Evolutionary conservation across 2,888 invertebrate genomes (phyloP), one percentile per base, ranked within the genome.

Genomic region (Andrena chrysosceles): DNA sequence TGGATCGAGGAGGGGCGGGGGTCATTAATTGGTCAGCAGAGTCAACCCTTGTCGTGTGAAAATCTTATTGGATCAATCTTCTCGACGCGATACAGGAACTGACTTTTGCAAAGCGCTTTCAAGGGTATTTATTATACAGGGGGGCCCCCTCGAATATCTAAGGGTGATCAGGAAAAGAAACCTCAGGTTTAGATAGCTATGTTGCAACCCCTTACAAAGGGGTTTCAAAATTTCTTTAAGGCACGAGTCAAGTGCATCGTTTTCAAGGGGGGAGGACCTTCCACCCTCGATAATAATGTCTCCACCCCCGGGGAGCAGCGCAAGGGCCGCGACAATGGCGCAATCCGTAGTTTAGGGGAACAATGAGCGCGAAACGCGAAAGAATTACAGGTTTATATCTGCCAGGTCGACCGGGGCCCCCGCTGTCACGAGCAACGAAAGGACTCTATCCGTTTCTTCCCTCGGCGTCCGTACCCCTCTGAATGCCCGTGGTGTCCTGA

Each of bases 331-430:
- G 81, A 90, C 90, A 92, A 92, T 92, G 85, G 88, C 86, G 89
- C 89, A 91, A 92, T 91, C 90, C 90, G 88, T 89, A 90, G 89
- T 91, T 91, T 88, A 86, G 88, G 89, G 81, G 86, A 90, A 92
- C 92, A 93, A 93, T 92, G 91, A 92, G 91, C 90, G 92, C 91
- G 90, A 92, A 92, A 92, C 85, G 88, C 86, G 85, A 90, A 85
- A 80, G 89, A 89, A 88, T 89, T 84, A 85, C 85, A 77, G 87
- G 87, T 89, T 86, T 88, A 86, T 88, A 88, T 88, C 86, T 85
- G 87, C 77, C 87, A 81, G 86, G 77, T 84, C 71, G 84, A 23
- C 67, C 42, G 42, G 79, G 42, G 81, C 87, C 87, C 93, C 93
- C 91, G 93, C 93, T 93, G 93, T 93, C 93, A 92, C 74, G 87